These are phyloP conservation scores for Erpornis zantholeuca DNA, from an alignment of 2,113 vertebrate genomes.

Conservation along the genomic window DNA sequence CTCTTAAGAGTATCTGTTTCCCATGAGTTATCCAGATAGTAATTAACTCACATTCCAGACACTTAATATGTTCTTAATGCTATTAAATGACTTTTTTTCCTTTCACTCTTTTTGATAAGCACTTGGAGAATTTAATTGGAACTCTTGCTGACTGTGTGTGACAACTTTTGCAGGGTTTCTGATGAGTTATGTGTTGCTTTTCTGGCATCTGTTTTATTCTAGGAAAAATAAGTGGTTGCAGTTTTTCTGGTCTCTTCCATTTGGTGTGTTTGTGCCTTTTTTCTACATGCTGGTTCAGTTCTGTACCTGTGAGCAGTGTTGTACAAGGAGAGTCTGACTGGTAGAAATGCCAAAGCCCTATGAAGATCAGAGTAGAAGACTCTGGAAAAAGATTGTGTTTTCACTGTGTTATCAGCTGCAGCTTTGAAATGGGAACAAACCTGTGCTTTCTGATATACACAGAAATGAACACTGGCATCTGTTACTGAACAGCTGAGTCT, in stretches of 20 bases:
- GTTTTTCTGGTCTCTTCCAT: neutral
- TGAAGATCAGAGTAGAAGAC: neutral
- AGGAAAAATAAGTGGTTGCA: neutral
- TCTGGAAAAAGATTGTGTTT: neutral
- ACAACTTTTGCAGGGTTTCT: neutral
- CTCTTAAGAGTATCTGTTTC: neutral
- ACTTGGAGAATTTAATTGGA: neutral
- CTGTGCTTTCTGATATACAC: neutral
- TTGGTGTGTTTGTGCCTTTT: neutral
- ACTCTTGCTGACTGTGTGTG: neutral
- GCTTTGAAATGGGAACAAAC: constrained; percentile 22
- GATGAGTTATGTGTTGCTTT: neutral
- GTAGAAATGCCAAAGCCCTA: neutral
- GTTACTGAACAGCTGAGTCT: neutral
- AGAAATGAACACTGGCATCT: neutral
- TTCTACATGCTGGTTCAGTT: neutral
- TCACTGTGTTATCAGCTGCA: neutral
- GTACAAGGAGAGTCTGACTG: neutral
- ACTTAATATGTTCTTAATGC: neutral
- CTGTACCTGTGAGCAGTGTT: neutral
- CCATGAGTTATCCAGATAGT: neutral
- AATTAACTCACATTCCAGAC: neutral
- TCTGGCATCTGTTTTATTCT: neutral
- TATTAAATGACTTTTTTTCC: neutral
- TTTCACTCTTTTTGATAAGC: neutral